phyloP scores from a whole-genome alignment of 92 coral and sea anemone species.

The Zoanthus sociatus region DNA sequence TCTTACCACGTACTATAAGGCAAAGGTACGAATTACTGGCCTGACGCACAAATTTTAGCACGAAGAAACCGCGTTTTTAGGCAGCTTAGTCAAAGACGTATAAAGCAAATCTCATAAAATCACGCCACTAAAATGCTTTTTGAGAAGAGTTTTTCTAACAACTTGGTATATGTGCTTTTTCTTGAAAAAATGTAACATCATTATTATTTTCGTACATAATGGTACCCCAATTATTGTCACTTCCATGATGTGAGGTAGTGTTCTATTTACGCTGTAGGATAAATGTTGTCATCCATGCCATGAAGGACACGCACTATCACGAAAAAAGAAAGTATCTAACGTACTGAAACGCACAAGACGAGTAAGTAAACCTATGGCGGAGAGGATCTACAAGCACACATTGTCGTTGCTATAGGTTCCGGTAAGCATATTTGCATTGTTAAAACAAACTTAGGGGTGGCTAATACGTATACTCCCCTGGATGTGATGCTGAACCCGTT shows the following conservation, averaged over 20 bases:
- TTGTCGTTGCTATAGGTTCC: conserved; percentile 58
- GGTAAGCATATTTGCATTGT: conserved; percentile 21
- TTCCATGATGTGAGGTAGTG: conserved; percentile 13
- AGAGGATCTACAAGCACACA: conserved; percentile 26
- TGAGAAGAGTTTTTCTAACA: neutral
- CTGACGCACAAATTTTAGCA: neutral
- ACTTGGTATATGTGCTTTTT: neutral
- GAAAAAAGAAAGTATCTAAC: conserved; percentile 18
- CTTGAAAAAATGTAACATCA: neutral
- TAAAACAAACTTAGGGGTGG: neutral
- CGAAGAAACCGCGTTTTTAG: neutral
- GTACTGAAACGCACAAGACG: conserved; percentile 9
- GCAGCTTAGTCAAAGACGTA: conserved; percentile 8
- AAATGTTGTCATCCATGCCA: conserved; percentile 55
- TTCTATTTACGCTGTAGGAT: conserved; percentile 36
- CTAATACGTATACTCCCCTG: conserved; percentile 21
- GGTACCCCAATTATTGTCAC: neutral
- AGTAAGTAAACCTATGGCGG: conserved; percentile 35
- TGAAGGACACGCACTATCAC: conserved; percentile 26
- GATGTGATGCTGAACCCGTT: conserved; percentile 11
- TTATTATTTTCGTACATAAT: neutral
- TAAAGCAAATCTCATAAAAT: neutral
- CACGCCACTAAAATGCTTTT: neutral
- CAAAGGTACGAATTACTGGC: neutral
- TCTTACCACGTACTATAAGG: conserved; percentile 12